Conservation (phyloP, 2,888 invertebrate species). For the Choristoneura rosaceana region DNA sequence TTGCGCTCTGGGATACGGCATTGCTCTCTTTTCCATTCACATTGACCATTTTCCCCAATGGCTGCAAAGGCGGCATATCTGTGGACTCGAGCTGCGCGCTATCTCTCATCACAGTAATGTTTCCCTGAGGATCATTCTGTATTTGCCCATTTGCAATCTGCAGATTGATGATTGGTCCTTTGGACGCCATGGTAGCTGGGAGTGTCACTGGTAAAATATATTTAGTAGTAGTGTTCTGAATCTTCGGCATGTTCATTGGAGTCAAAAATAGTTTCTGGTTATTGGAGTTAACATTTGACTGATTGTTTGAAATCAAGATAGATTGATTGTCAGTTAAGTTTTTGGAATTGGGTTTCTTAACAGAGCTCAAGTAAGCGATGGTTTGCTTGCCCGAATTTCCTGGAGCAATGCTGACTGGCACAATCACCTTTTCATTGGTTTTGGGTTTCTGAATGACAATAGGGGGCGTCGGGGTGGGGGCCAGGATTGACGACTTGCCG, state of each 20-base stretch:
- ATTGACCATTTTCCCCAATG: constrained; percentile 65
- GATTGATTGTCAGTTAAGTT: constrained; percentile 74
- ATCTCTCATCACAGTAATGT: constrained; percentile 87
- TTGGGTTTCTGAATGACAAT: constrained; percentile 86
- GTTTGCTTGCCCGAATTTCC: constrained; percentile 75
- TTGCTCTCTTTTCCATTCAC: constrained; percentile 70
- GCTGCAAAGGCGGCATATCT: constrained; percentile 78
- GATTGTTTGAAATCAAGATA: constrained; percentile 79
- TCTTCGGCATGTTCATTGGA: constrained; percentile 85
- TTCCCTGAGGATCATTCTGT: constrained; percentile 86
- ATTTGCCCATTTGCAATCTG: constrained; percentile 89
- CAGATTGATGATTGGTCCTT: constrained; percentile 87
- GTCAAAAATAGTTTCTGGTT: constrained; percentile 86
- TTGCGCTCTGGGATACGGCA: constrained; percentile 62
- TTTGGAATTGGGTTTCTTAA: constrained; percentile 79
- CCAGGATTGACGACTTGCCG: constrained; percentile 74
- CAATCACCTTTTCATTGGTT: constrained; percentile 77
- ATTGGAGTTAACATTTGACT: constrained; percentile 68
- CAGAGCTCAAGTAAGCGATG: constrained; percentile 83
- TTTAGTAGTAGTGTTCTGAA: constrained; percentile 76
- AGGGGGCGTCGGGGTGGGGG: constrained; percentile 77
- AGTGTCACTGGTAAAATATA: constrained; percentile 81
- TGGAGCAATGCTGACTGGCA: constrained; percentile 79
- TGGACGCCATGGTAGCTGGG: constrained; percentile 84
- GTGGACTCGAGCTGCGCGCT: constrained; percentile 62